Evolutionary conservation across 2,113 vertebrate species (phyloP).

Genomic region (Nipponia nippon): DNA sequence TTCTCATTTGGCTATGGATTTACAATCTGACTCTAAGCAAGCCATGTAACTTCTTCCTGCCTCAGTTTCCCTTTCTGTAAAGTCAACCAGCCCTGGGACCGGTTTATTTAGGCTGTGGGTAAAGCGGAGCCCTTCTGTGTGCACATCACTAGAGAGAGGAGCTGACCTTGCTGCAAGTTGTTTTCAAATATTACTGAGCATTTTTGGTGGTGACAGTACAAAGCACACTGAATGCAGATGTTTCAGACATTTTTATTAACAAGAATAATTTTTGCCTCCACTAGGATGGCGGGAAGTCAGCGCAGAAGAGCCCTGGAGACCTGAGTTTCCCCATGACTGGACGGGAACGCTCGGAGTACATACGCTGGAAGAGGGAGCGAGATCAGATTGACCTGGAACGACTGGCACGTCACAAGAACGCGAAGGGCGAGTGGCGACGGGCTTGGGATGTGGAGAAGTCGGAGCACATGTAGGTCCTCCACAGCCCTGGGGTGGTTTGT

Average conservation of each 20-base stretch:
- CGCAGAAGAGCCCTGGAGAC: constrained; percentile 59
- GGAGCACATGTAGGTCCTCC: constrained; percentile 84
- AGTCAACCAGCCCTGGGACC: background rate
- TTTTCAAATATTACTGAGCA: background rate
- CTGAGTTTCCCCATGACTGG: constrained; percentile 71
- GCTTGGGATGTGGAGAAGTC: constrained; percentile 96
- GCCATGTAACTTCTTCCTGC: background rate
- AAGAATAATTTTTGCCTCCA: background rate
- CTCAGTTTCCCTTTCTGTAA: background rate
- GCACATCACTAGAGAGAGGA: background rate
- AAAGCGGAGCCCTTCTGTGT: background rate
- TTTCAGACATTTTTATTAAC: background rate
- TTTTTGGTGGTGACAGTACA: background rate
- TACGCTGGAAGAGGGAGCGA: constrained; percentile 90
- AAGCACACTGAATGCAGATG: background rate
- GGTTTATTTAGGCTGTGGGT: background rate
- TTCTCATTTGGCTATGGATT: background rate
- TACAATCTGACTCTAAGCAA: background rate
- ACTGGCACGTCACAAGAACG: constrained; percentile 89
- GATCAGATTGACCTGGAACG: constrained; percentile 91
- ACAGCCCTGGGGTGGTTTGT: background rate
- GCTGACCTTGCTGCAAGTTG: background rate
- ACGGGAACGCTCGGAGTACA: constrained; percentile 81
- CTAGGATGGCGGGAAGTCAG: constrained; percentile 64
- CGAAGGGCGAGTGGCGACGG: constrained; percentile 94